Evolutionary conservation across 1,140 invertebrate species (phyloP), one percentile per base, ranked within the genome.

Genomic region (Babylonia areolata): DNA sequence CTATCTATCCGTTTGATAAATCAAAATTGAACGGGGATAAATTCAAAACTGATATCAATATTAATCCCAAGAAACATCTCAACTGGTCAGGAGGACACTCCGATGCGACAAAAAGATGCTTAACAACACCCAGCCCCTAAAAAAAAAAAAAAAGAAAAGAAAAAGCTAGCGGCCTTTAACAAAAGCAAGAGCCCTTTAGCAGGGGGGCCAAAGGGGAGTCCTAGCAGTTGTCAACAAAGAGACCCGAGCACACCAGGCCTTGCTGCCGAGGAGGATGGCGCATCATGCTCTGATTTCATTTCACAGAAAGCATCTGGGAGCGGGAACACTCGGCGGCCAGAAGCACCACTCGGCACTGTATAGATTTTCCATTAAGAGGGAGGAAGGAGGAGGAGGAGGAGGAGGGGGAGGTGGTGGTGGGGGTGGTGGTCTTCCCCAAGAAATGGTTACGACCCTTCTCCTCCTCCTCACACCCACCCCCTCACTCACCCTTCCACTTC

Each of bases 321-420:
- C 58, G 58, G 28, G 6, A 2, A 12, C 58, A 64, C 28, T 64
- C 20, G 58, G 58, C 5, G 58, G 28, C 0, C 0, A 64, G 28
- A 75, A 35, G 73, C 3, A 11, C 9, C 73, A 33, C 33, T 79
- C 78, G 28, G 33, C 46, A 51, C 40, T 54, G 46, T 80, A 80
- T 54, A 80, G 78, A 54, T 80, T 80, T 80, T 80, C n/a, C 46
- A 58, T 54, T 80, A 54, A 77, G 28, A 17, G 5, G 75, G 17
- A 20, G 71, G 71, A n/a, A n/a, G n/a, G n/a, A n/a, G n/a, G n/a
- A n/a, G n/a, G n/a, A n/a, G n/a, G n/a, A n/a, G n/a, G n/a, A n/a
- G n/a, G n/a, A n/a, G n/a, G n/a, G n/a, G n/a, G n/a, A n/a, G n/a
- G n/a, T n/a, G n/a, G n/a, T n/a, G n/a, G n/a, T n/a, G n/a, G n/a